These are phyloP conservation scores for Turdus rufiventris DNA, from an alignment of 2,113 vertebrate species.

Conservation along the genomic window DNA sequence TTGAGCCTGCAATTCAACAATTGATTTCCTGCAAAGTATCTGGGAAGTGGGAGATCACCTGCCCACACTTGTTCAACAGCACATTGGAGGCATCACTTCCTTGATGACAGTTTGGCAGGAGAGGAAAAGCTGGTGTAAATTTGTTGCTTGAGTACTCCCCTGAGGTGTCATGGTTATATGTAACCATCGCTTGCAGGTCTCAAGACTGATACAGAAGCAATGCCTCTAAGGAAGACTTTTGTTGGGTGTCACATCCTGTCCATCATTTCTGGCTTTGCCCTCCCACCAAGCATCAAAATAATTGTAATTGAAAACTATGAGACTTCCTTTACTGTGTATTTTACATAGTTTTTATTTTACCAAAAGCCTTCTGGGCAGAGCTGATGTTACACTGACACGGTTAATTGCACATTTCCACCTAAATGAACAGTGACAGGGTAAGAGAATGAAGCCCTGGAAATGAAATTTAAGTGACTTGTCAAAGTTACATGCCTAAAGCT, in stretches of 20 bases:
- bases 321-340: not conserved
- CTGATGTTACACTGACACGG: not conserved
- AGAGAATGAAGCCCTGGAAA: not conserved
- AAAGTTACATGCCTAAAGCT: not conserved
- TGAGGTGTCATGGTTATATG: fast-evolving
- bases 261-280: not conserved
- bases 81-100: not conserved
- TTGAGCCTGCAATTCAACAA: not conserved
- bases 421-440: not conserved
- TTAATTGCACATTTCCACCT: not conserved
- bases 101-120: not conserved
- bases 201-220: not conserved
- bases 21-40: not conserved
- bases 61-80: not conserved
- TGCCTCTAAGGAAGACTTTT: not conserved
- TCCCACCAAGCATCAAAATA: not conserved
- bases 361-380: not conserved
- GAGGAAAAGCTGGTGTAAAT: not conserved
- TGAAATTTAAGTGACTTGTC: not conserved
- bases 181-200: not conserved
- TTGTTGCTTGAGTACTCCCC: fast-evolving
- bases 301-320: not conserved
- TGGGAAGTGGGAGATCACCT: not conserved
- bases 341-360: not conserved
- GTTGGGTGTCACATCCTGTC: not conserved